Percentiles rank a stretch among this genome's conserved stretches.
Conservation (phyloP, 1,140 invertebrate genomes). For the Aphelinus atriplicis region DNA sequence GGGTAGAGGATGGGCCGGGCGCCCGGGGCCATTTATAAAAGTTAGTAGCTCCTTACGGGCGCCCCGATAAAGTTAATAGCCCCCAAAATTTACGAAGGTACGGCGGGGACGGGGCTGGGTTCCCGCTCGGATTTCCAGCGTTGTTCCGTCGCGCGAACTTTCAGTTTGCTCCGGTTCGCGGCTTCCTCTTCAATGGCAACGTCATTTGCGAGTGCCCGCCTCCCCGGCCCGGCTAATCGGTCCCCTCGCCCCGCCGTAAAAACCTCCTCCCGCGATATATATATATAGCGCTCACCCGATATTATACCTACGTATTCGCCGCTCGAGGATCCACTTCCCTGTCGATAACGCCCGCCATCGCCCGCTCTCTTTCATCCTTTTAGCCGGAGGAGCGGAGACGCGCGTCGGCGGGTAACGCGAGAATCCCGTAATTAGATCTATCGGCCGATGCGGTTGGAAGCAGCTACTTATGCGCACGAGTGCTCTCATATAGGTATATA, state of each 20-base stretch:
- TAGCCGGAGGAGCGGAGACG: background rate
- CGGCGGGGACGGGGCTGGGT: background rate
- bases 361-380: background rate
- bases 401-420: background rate
- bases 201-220: background rate
- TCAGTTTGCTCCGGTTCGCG: background rate
- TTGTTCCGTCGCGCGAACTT: background rate
- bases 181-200: background rate
- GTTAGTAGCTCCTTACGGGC: constrained; percentile 54
- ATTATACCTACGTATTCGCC: too few species aligned
- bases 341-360: background rate
- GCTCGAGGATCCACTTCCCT: background rate
- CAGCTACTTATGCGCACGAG: background rate
- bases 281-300: too few species aligned
- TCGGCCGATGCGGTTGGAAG: background rate
- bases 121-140: background rate
- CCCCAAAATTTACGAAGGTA: constrained; percentile 56
- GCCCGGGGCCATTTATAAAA: constrained; percentile 59
- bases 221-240: background rate
- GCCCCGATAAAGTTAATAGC: constrained; percentile 60
- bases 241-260: background rate
- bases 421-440: constrained; percentile 16
- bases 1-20: constrained; percentile 43
- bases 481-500: background rate
- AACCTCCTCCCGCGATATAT: background rate